Evolutionary conservation across 1,140 invertebrate genomes (phyloP).

Genomic region (Listronotus oregonensis): DNA sequence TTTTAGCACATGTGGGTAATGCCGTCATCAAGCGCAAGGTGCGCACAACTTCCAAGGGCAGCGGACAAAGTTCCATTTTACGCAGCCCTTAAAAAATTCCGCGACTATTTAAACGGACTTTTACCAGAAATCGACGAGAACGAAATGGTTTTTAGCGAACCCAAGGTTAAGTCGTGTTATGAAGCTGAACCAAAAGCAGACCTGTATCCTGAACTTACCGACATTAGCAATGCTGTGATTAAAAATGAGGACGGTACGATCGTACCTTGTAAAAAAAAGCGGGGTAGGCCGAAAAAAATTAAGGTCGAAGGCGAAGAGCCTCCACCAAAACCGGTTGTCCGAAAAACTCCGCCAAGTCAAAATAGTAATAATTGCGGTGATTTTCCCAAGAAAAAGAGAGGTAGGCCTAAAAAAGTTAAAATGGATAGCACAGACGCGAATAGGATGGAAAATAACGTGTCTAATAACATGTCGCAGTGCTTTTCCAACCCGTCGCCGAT

Average conservation of each 20-base stretch:
- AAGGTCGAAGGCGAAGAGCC: conserved; percentile 72
- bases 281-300: conserved; percentile 86
- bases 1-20: conserved; percentile 96
- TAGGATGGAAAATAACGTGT: conserved; percentile 46
- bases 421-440: conserved; percentile 56
- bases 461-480: conserved; percentile 59
- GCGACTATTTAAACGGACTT: conserved; percentile 92
- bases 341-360: conserved; percentile 58
- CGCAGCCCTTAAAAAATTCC: conserved; percentile 90
- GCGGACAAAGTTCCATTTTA: conserved; percentile 98
- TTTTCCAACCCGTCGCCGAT: conserved; percentile 62
- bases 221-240: conserved; percentile 58
- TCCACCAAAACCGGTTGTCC: conserved; percentile 62
- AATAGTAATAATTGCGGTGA: conserved; percentile 57
- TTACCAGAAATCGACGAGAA: conserved; percentile 85
- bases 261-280: conserved; percentile 82
- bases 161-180: conserved; percentile 68
- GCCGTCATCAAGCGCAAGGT: conserved; percentile 95
- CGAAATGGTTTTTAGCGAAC: conserved; percentile 89
- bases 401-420: conserved; percentile 82
- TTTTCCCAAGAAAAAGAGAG: conserved; percentile 80
- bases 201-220: conserved; percentile 53
- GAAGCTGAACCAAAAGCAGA: conserved; percentile 60
- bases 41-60: conserved; percentile 91
- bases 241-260: conserved; percentile 65